A percentile compares a stretch with the other conserved stretches of the same genome.
These are phyloP conservation scores for Doris montereyensis DNA, from an alignment of 2,888 invertebrate genomes.

Conservation along the genomic window DNA sequence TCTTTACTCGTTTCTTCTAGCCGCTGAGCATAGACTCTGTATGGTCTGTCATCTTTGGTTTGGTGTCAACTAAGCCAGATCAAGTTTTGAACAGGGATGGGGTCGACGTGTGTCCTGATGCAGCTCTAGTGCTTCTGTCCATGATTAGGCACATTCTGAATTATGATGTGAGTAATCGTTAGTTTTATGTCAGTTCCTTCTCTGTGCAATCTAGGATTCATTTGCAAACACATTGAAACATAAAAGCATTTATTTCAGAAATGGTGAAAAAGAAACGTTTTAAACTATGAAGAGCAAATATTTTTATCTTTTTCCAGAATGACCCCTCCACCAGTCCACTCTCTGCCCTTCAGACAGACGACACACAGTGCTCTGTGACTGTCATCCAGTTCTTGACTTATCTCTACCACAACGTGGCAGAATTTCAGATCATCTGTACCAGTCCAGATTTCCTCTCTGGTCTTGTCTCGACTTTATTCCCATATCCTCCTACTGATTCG, in stretches of 20 bases:
- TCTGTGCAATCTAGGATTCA: too few species aligned
- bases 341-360: not conserved
- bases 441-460: slow-evolving; percentile 90
- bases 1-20: slow-evolving; percentile 40
- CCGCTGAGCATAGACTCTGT: slow-evolving; percentile 85
- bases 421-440: slow-evolving; percentile 93
- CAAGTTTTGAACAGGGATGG: slow-evolving; percentile 70
- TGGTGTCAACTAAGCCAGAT: slow-evolving; percentile 73
- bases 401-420: slow-evolving; percentile 94
- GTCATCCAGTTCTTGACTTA: slow-evolving; percentile 88
- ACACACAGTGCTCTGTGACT: slow-evolving; percentile 72
- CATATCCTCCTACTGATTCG: slow-evolving; percentile 60
- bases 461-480: slow-evolving; percentile 89
- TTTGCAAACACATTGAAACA: too few species aligned
- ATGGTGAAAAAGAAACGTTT: too few species aligned
- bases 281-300: too few species aligned
- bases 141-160: slow-evolving; percentile 82
- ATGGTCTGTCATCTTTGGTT: slow-evolving; percentile 95
- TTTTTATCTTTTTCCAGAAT: slow-evolving; percentile 33
- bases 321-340: not conserved
- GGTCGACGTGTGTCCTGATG: slow-evolving; percentile 86
- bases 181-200: not conserved
- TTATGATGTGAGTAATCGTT: not conserved
- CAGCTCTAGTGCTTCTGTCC: slow-evolving; percentile 87
- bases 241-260: too few species aligned